Conservation (phyloP, 1,140 invertebrate genomes). For the Yoshiicerus persimilis region DNA sequence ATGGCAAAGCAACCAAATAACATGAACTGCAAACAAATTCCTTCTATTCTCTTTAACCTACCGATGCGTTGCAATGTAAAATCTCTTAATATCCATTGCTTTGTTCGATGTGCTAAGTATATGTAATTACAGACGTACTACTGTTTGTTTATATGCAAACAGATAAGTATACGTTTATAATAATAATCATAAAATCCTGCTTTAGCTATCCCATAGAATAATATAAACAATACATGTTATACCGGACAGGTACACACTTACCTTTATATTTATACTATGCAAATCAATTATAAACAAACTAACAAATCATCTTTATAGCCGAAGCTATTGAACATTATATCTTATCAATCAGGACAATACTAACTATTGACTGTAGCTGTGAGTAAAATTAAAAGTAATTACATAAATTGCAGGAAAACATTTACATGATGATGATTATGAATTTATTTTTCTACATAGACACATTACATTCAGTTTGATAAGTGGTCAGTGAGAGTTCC, state of each 20-base stretch:
- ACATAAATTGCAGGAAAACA: background rate
- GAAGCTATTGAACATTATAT: background rate
- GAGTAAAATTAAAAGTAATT: background rate
- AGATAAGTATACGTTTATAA: background rate
- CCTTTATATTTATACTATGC: too few species aligned
- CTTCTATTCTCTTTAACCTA: background rate
- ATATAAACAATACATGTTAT: background rate
- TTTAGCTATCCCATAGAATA: background rate
- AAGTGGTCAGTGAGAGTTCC: background rate
- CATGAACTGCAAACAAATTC: background rate
- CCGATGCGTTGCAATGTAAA: background rate
- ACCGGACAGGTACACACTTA: background rate
- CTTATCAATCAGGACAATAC: background rate
- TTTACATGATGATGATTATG: background rate
- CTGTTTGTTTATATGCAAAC: background rate
- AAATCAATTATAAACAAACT: background rate
- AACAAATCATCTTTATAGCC: background rate
- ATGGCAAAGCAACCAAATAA: background rate
- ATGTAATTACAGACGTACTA: background rate
- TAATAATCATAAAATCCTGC: background rate
- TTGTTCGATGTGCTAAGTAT: background rate
- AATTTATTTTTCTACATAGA: background rate
- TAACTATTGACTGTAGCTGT: background rate
- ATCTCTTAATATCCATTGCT: background rate
- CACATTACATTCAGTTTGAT: background rate